A percentile compares a stretch with the other conserved stretches of the same genome.
These are phyloP conservation scores for Heliopora coerulea DNA, from an alignment of 92 coral and sea anemone species.

Conservation along the genomic window DNA sequence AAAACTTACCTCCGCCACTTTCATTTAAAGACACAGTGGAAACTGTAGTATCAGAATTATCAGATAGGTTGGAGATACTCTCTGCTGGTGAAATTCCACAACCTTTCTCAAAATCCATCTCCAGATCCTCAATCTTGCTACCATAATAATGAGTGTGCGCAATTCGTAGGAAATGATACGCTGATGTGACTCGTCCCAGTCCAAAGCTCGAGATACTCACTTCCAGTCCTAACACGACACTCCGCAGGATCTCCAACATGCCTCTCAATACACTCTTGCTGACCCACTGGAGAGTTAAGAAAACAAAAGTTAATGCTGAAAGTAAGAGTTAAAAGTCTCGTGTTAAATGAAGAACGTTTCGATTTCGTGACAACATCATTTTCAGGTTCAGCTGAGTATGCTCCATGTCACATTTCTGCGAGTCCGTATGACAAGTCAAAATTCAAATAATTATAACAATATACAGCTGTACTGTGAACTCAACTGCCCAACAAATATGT, in stretches of 20 bases:
- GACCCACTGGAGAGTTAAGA: slow-evolving; percentile 55
- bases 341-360: too few species aligned
- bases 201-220: slow-evolving; percentile 73
- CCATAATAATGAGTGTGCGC: slow-evolving; percentile 93
- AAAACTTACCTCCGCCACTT: slow-evolving; percentile 15
- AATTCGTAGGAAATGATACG: slow-evolving; percentile 88
- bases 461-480: too few species aligned
- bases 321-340: neutral
- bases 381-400: too few species aligned
- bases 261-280: slow-evolving; percentile 82
- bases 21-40: slow-evolving; percentile 20
- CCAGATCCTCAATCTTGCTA: slow-evolving; percentile 74
- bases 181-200: slow-evolving; percentile 90
- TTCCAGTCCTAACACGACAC: slow-evolving; percentile 76
- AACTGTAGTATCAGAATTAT: slow-evolving; percentile 54
- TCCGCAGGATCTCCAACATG: slow-evolving; percentile 73
- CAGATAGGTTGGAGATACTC: slow-evolving; percentile 79
- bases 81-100: slow-evolving; percentile 75
- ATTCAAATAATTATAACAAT: too few species aligned
- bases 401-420: too few species aligned
- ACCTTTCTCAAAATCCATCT: slow-evolving; percentile 69
- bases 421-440: too few species aligned
- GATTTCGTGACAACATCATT: too few species aligned
- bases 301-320: neutral
- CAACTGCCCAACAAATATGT: too few species aligned